These are phyloP conservation scores for Anas platyrhynchos DNA, from an alignment of 2,113 vertebrate genomes.

Conservation along the genomic window DNA sequence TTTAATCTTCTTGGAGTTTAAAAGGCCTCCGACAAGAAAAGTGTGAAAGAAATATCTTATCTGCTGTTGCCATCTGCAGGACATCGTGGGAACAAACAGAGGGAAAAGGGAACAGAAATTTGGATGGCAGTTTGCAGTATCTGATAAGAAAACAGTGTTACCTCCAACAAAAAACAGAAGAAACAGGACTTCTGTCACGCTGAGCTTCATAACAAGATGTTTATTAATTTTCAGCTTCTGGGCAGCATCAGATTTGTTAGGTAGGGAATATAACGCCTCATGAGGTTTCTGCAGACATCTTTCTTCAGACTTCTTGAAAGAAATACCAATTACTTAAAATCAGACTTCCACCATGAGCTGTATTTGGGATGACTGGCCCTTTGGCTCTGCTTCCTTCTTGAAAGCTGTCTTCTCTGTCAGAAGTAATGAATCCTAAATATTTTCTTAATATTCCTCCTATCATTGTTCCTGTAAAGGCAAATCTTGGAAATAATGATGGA, in stretches of 20 bases:
- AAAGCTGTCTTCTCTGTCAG: neutral
- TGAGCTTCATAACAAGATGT: neutral
- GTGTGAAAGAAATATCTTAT: neutral
- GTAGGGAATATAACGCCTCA: fast-evolving
- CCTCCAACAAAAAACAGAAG: neutral
- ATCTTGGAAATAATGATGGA: neutral
- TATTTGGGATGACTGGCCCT: neutral
- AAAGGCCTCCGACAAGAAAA: constrained; percentile 53
- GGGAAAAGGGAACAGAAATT: neutral
- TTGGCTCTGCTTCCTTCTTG: neutral
- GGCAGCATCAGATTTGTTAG: neutral
- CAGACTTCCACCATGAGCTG: neutral
- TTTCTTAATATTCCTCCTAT: neutral
- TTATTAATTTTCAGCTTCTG: neutral
- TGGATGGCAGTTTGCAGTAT: neutral
- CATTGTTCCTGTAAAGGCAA: neutral
- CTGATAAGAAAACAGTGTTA: neutral
- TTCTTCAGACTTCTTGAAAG: neutral
- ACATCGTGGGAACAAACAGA: neutral
- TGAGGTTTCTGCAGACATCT: neutral
- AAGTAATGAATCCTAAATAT: neutral
- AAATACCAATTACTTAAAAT: neutral
- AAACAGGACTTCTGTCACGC: neutral
- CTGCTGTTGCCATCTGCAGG: constrained; percentile 44
- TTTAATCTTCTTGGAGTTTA: neutral